Evolutionary conservation across 2,888 invertebrate genomes (phyloP).

Genomic region (Cynaeus angustus): DNA sequence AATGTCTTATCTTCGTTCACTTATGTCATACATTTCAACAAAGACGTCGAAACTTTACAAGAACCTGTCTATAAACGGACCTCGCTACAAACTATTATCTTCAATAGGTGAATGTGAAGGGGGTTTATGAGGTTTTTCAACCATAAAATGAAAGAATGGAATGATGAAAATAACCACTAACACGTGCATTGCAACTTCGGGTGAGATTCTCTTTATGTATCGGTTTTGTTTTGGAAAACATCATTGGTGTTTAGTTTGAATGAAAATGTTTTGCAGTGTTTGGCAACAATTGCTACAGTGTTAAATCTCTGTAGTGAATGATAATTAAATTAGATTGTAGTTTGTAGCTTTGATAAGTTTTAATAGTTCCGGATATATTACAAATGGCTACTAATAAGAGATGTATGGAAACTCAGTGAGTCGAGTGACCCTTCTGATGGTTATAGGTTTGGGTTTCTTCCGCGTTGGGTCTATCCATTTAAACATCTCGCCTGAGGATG

Average conservation of each 20-base stretch:
- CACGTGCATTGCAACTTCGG: background rate
- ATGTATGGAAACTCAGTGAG: slow-evolving; percentile 52
- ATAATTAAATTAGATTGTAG: slow-evolving; percentile 20
- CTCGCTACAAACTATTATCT: slow-evolving; percentile 16
- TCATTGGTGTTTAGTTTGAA: slow-evolving; percentile 8
- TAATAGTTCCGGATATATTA: slow-evolving; percentile 34
- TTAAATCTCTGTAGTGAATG: slow-evolving; percentile 5
- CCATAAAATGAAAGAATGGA: slow-evolving; percentile 9
- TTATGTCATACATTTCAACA: slow-evolving; percentile 23
- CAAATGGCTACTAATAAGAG: slow-evolving; percentile 52
- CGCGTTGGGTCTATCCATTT: slow-evolving; percentile 60
- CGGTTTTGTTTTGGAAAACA: background rate
- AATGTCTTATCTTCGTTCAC: slow-evolving; percentile 13
- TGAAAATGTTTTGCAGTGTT: background rate
- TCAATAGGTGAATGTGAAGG: slow-evolving; percentile 2
- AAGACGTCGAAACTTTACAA: slow-evolving; percentile 26
- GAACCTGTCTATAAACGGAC: slow-evolving; percentile 27
- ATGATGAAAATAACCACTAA: background rate
- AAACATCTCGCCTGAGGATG: slow-evolving; percentile 60
- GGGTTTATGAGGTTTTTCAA: slow-evolving; percentile 17
- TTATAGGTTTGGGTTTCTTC: slow-evolving; percentile 56
- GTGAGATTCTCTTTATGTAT: background rate
- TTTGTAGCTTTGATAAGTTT: slow-evolving; percentile 27
- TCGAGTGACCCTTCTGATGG: slow-evolving; percentile 54
- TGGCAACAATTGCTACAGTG: background rate